Percentiles rank a stretch among this genome's conserved stretches.
These are phyloP conservation scores for Sphaerophoria rueppellii DNA, from an alignment of 2,888 invertebrate genomes.

Conservation along the genomic window DNA sequence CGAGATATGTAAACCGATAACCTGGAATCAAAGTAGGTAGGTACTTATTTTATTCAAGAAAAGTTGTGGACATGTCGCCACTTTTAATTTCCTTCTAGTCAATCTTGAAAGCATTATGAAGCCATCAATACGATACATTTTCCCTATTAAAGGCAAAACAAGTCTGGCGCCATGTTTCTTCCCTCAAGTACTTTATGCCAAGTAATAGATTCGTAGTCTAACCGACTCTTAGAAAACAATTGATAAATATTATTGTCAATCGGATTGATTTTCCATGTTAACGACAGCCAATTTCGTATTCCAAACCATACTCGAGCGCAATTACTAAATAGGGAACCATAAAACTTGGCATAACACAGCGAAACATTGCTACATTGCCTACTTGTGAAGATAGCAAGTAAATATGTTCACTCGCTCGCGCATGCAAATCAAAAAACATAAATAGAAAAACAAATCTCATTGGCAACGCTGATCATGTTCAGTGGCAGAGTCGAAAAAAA, in stretches of 20 bases:
- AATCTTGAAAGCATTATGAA: not conserved
- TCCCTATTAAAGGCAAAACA: not conserved
- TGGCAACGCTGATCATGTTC: constrained; percentile 57
- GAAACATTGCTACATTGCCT: not conserved
- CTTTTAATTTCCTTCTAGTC: not conserved
- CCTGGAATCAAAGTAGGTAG: not conserved
- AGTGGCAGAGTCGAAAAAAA: constrained; percentile 24
- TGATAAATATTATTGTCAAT: constrained; percentile 60
- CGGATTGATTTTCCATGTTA: constrained; percentile 28
- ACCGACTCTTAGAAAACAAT: constrained; percentile 30
- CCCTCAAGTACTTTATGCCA: constrained; percentile 2
- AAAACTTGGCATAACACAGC: constrained; percentile 24
- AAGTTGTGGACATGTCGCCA: not conserved
- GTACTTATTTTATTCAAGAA: not conserved
- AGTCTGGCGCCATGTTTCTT: constrained; percentile 56
- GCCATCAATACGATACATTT: not conserved
- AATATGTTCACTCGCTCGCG: not conserved
- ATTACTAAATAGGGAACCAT: constrained; percentile 65
- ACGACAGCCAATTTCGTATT: constrained; percentile 51
- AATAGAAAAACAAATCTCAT: constrained; percentile 23
- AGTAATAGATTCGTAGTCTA: not conserved
- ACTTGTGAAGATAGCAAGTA: too few species aligned
- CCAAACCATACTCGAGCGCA: constrained; percentile 56
- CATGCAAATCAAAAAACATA: constrained; percentile 37
- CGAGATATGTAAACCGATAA: not conserved